Conservation (phyloP, 1,140 invertebrate genomes). For the Magallana ariakensis region DNA sequence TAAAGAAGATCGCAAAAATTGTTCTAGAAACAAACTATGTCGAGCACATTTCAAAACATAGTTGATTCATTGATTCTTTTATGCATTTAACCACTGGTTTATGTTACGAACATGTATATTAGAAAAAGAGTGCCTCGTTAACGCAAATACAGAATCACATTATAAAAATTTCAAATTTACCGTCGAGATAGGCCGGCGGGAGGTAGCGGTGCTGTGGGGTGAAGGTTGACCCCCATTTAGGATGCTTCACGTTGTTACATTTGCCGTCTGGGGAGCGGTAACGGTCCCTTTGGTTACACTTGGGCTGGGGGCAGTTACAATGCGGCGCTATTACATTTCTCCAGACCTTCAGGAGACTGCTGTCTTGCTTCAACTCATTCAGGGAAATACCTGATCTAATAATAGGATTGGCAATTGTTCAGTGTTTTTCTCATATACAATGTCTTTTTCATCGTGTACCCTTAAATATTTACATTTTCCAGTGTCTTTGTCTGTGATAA, state of each 20-base stretch:
- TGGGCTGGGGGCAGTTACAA: conserved; percentile 47
- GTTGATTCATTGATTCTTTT: no score
- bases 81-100: no score
- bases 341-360: conserved; percentile 39
- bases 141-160: background rate
- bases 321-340: conserved; percentile 39
- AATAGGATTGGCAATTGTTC: background rate
- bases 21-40: no score
- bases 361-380: conserved; percentile 33
- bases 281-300: conserved; percentile 44
- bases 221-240: conserved; percentile 93
- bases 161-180: conserved; percentile 51
- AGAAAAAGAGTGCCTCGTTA: no score
- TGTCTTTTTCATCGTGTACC: no score
- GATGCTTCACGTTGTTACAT: conserved; percentile 96
- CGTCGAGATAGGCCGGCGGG: conserved; percentile 95
- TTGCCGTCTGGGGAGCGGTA: conserved; percentile 94
- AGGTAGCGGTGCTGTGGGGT: conserved; percentile 91
- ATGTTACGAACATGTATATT: no score
- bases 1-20: no score
- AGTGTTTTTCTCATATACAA: no score
- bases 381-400: conserved; percentile 47
- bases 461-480: no score
- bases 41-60: no score
- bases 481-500: no score